Percentiles rank a stretch among this genome's conserved stretches.
These are phyloP conservation scores for Patella depressa DNA, from an alignment of 2,888 invertebrate genomes.

Conservation along the genomic window DNA sequence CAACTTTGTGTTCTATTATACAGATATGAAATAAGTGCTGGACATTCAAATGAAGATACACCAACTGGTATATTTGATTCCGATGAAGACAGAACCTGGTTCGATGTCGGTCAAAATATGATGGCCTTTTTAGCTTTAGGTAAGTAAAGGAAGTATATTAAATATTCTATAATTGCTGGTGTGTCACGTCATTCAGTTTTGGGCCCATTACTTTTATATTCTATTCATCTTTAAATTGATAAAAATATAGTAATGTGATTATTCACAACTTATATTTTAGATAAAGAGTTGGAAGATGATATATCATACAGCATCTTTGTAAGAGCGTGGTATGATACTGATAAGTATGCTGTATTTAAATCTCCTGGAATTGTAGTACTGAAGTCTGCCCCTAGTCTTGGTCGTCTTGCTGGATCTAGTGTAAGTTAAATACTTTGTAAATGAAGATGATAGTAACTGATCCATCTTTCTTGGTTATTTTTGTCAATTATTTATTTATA, in stretches of 20 bases:
- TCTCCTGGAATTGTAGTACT: conserved; percentile 32
- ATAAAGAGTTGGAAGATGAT: conserved; percentile 19
- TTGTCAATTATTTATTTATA: neutral
- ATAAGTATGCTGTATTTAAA: conserved; percentile 33
- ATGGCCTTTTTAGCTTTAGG: conserved; percentile 17
- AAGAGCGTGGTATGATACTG: conserved; percentile 32
- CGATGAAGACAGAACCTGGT: conserved; percentile 19
- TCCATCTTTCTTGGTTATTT: no score
- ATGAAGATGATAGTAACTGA: neutral
- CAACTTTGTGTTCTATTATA: neutral
- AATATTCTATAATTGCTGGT: no score
- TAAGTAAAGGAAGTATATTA: neutral
- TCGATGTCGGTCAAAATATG: conserved; percentile 20
- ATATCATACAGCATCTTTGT: conserved; percentile 33
- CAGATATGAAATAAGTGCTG: conserved; percentile 25
- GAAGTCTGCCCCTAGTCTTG: conserved; percentile 19
- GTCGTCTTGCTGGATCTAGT: conserved; percentile 7
- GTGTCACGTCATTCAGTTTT: no score
- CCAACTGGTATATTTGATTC: conserved; percentile 23
- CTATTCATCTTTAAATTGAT: neutral
- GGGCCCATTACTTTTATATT: no score
- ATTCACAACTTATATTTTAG: neutral
- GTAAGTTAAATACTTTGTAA: conserved; percentile 10
- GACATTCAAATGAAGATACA: conserved; percentile 1
- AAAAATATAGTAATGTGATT: no score